Evolutionary conservation across 2,797 vertebrate genomes (phyloP), one percentile per base, ranked within the genome.

Genomic region (Melanotaenia nigrans): DNA sequence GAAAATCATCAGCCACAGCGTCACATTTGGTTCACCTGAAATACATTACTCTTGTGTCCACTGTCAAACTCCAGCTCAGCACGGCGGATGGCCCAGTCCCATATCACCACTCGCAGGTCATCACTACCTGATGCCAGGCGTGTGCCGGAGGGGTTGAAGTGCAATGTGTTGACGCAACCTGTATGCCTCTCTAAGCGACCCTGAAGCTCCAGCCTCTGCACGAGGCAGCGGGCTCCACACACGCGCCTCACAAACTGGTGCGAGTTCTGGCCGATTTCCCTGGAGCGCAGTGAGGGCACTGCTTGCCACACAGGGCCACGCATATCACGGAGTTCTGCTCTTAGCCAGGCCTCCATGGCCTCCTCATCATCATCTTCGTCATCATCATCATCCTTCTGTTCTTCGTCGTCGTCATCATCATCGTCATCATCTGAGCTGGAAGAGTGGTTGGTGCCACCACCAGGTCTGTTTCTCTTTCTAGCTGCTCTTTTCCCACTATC

Each of bases 121-220:
- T 99, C 97, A 9, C 97, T 98, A 89, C 97, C 97, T 0, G 97
- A 98, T 24, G 98, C 97, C 83, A 98, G 92, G 79, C 97, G 96
- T 0, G 97, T 97, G 65, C 98, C 98, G 0, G 96, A 95, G 55
- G 96, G 97, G 94, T 99, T 99, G 89, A 99, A 99, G 94, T 99
- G 98, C 93, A 99, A 90, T 0, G 98, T 99, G 92, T 99, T 99
- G 67, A 99, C 98, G n/a, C 98, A 99, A 75, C 98, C 97, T 0
- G 93, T 93, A 90, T 99, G 98, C 0, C 94, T 94, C 88, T 99
- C 97, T 71, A 99, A 94, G 6, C 95, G 94, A 0, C 96, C 96
- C 90, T 98, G 96, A 3, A 98, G 94, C 68, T 95, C 93, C 88
- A 99, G 94, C 36, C 97, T 91, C 83, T 98, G 97, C 79, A 99